Evolutionary conservation across 2,888 invertebrate species (phyloP).

Genomic region (Tethea ocularis): DNA sequence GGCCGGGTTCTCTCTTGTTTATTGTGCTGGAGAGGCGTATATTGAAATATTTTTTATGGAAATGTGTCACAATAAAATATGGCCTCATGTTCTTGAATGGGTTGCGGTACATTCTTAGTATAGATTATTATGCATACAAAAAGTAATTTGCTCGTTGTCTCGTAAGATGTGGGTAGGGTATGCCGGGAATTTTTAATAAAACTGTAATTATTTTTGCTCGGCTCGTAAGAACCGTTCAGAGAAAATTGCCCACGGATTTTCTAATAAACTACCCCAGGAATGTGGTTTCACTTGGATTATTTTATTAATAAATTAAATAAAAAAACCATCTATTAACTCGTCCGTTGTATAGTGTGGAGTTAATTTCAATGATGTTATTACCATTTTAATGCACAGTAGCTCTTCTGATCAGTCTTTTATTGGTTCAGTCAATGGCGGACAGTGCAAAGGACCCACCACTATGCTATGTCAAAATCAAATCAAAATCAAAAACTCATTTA

Average conservation of each 20-base stretch:
- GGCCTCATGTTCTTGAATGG: neutral
- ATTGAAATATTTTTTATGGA: conserved; percentile 45
- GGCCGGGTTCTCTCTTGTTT: conserved; percentile 23
- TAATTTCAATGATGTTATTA: no score
- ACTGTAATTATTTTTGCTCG: neutral
- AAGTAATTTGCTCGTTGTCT: neutral
- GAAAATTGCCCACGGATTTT: neutral
- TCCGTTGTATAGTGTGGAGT: no score
- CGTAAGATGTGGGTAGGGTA: neutral
- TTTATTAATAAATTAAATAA: neutral
- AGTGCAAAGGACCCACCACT: no score
- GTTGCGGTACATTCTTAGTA: neutral
- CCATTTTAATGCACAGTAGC: no score
- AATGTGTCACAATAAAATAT: conserved; percentile 37
- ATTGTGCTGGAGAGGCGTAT: conserved; percentile 20
- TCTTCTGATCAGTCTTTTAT: no score
- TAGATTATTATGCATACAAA: neutral
- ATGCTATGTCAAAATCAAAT: no score
- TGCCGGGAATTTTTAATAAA: conserved; percentile 6
- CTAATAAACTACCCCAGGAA: neutral
- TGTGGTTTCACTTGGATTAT: neutral
- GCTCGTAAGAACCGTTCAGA: neutral
- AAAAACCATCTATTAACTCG: no score
- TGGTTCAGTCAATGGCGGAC: no score
- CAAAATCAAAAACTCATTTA: no score